Conservation (phyloP, 2,113 vertebrate genomes). For the Proteles cristata region DNA sequence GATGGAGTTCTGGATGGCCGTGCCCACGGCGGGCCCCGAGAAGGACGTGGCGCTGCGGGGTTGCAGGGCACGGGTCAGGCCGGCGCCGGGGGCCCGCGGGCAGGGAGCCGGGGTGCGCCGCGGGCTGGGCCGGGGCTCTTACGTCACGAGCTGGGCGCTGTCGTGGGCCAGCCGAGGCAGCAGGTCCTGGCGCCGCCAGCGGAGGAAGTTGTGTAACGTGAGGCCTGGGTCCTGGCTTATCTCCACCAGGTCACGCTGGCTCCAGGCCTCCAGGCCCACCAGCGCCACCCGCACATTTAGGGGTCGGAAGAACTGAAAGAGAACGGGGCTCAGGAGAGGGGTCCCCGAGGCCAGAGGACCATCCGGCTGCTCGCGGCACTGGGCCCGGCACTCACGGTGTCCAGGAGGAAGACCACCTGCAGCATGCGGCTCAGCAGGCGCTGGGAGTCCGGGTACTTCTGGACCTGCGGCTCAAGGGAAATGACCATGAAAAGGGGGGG, state of each 20-base stretch:
- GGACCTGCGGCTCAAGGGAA: constrained; percentile 83
- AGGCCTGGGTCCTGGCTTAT: constrained; percentile 86
- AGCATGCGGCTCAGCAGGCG: constrained; percentile 89
- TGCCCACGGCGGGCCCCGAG: constrained; percentile 90
- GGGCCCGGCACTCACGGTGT: constrained; percentile 88
- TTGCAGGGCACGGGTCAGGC: not conserved
- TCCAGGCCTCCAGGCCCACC: constrained; percentile 95
- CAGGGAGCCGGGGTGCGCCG: not conserved
- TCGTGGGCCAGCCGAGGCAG: constrained; percentile 92
- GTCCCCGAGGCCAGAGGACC: fast-evolving
- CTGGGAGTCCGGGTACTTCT: constrained; percentile 87
- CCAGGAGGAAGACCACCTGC: constrained; percentile 93
- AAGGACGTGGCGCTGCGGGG: constrained; percentile 87
- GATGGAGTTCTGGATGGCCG: constrained; percentile 93
- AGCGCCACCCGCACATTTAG: constrained; percentile 93
- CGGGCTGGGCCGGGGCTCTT: constrained; percentile 66
- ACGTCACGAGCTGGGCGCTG: constrained; percentile 97
- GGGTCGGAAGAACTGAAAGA: constrained; percentile 91
- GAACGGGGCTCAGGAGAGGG: not conserved
- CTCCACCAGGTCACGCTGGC: constrained; percentile 84
- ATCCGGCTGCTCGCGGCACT: not conserved
- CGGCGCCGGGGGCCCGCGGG: not conserved
- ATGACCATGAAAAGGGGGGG: not conserved
- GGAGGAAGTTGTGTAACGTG: constrained; percentile 91
- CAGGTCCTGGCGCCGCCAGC: constrained; percentile 90